Conservation (phyloP, 1,140 invertebrate genomes). For the Aphis gossypii region DNA sequence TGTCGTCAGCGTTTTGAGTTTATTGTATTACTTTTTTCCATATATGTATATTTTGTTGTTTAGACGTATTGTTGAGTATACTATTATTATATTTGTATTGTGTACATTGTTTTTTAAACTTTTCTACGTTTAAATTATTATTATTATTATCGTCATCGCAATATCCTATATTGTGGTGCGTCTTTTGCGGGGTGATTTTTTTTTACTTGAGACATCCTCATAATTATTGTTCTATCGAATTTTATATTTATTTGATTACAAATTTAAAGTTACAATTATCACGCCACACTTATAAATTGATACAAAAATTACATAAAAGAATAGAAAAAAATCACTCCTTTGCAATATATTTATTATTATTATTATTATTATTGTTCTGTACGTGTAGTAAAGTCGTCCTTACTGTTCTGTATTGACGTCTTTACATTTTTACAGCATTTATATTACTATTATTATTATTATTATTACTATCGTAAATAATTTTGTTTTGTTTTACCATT, state of each 20-base stretch:
- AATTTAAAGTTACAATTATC: not conserved
- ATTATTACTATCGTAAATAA: conserved; percentile 38
- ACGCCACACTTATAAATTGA: no score
- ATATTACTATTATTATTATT: conserved; percentile 45
- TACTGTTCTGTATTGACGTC: not conserved
- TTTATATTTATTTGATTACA: not conserved
- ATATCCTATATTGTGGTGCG: not conserved
- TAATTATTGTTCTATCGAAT: not conserved
- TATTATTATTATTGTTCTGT: not conserved
- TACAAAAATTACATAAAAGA: not conserved
- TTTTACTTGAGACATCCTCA: not conserved
- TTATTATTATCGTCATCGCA: not conserved
- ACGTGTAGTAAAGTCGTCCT: not conserved
- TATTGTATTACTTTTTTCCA: not conserved
- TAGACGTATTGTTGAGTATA: conserved; percentile 47
- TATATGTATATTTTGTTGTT: not conserved
- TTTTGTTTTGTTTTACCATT: conserved; percentile 68
- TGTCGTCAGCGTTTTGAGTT: not conserved
- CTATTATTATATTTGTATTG: conserved; percentile 9
- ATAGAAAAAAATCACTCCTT: not conserved
- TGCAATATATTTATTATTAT: not conserved
- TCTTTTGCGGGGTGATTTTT: not conserved
- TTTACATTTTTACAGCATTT: not conserved
- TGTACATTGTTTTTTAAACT: conserved; percentile 3
- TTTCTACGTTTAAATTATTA: conserved; percentile 20